Conservation (phyloP, 2,113 vertebrate genomes). For the Notarius lentiginosus region DNA sequence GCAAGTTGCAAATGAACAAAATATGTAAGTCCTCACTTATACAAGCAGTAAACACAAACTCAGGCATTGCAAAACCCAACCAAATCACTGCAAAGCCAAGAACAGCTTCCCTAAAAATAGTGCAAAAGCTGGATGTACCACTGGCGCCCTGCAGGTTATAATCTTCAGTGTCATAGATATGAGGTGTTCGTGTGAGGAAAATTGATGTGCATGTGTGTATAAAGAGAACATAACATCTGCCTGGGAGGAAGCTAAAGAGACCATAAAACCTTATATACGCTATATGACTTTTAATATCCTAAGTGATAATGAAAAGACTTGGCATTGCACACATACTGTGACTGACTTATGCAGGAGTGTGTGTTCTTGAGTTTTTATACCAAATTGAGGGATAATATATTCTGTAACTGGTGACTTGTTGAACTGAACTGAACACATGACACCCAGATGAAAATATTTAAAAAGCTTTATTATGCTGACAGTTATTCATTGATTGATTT, state of each 20-base stretch:
- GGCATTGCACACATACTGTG: background rate
- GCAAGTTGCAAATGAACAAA: background rate
- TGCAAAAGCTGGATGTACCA: background rate
- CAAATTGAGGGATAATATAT: background rate
- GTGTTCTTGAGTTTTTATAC: background rate
- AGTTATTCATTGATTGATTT: background rate
- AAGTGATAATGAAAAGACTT: conserved; percentile 6
- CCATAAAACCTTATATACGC: conserved; percentile 8
- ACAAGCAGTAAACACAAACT: background rate
- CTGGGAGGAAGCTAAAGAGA: conserved; percentile 12
- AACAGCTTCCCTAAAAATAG: background rate
- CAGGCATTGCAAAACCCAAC: background rate
- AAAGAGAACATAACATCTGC: background rate
- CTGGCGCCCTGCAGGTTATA: background rate
- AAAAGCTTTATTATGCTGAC: background rate
- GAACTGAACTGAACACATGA: background rate
- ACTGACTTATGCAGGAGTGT: background rate
- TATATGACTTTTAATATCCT: conserved; percentile 16
- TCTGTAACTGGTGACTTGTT: background rate
- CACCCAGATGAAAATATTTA: background rate
- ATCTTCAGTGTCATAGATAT: background rate
- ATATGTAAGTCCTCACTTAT: background rate
- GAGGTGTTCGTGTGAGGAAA: background rate
- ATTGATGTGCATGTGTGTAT: background rate
- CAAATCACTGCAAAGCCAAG: background rate